Evolutionary conservation across 2,797 vertebrate genomes (phyloP), one percentile per base, ranked within the genome.

Genomic region (Eulemur coronatus): DNA sequence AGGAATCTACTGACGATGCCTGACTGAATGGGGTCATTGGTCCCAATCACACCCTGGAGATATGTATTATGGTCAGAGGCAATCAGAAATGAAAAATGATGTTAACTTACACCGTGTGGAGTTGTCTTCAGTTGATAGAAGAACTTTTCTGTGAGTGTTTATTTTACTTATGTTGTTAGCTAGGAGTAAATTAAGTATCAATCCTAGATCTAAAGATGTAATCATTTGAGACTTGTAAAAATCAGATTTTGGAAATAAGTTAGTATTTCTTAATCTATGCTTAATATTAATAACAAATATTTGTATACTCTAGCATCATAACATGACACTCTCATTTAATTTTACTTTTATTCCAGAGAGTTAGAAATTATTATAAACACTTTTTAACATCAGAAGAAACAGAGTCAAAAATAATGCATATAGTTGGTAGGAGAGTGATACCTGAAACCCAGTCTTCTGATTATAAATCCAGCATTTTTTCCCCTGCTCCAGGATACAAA

Each of bases 211-310:
- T 70, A 95, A 86, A 84, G 61, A 69, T 43, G 35, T 46, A 33
- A 33, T 90, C 59, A 91, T 65, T 48, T 59, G 55, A 96, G 14
- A 14, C 50, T 88, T 75, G 10, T 65, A 52, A 84, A 82, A 89
- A 55, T 84, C 70, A 15, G 28, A 91, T 76, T 96, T 95, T 91
- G n/a, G 57, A 75, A 91, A 70, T 84, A 80, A n/a, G 35, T 79
- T 76, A 84, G 15, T 88, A 59, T 87, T 78, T 84, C 41, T 89
- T 78, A 88, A 67, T 55, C 20, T 46, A 26, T n/a, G n/a, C 43
- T 94, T 86, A 88, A 80, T 38, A 80, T 46, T 89, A 55, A 57
- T 82, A 80, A 81, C 14, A 69, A 57, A 43, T 84, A 57, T 72
- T 67, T 87, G 22, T 38, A 43, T 17, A 57, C 1, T 35, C 59